Percentiles rank a stretch among this genome's conserved stretches.
Evolutionary conservation across 2,888 invertebrate species (phyloP).

Genomic region (Leucoptera coffeella): DNA sequence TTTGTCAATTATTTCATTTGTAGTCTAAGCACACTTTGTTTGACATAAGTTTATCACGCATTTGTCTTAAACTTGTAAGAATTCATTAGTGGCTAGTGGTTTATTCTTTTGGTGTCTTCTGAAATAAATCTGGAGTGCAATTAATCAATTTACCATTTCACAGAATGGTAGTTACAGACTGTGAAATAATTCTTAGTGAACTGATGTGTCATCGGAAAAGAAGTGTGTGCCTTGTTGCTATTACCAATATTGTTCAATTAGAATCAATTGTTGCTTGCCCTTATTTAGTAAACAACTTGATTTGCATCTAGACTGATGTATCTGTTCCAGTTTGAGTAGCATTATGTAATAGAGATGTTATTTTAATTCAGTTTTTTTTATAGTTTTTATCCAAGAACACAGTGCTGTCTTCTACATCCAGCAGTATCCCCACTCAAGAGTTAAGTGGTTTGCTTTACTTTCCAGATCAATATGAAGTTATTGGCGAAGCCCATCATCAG

Average conservation of each 20-base stretch:
- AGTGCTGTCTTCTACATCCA: constrained; percentile 9
- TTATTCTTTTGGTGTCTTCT: no score
- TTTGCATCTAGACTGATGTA: no score
- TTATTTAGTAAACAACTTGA: neutral
- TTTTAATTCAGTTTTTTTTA: neutral
- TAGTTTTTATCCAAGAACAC: no score
- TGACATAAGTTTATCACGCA: no score
- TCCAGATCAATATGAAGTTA: constrained; percentile 51
- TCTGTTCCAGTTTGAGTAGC: neutral
- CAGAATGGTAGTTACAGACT: no score
- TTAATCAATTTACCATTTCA: no score
- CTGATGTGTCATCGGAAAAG: neutral
- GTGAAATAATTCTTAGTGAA: neutral
- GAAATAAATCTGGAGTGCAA: no score
- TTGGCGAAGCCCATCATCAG: constrained; percentile 49
- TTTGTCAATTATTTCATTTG: no score
- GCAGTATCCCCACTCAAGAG: constrained; percentile 14
- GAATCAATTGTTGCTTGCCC: constrained; percentile 1
- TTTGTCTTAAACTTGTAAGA: no score
- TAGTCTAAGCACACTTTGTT: no score
- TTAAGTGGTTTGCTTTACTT: constrained; percentile 13
- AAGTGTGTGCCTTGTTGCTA: neutral
- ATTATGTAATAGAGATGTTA: neutral
- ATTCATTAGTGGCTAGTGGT: no score
- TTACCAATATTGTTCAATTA: constrained; percentile 1